Conservation (phyloP, 2,113 vertebrate genomes). For the Aleadryas rufinucha region DNA sequence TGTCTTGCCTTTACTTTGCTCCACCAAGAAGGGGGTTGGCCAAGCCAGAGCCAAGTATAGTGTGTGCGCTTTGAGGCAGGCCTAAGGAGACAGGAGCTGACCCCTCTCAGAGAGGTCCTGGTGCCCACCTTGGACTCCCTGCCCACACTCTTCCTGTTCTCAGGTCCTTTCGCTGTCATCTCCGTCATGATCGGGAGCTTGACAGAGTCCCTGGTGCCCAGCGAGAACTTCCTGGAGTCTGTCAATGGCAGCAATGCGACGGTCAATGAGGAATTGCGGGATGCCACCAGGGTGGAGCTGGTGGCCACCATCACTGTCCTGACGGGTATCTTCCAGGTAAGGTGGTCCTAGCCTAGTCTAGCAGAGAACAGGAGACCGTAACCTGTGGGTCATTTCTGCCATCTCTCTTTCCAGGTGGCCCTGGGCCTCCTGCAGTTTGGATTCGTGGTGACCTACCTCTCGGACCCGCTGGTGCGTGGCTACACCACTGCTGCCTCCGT, state of each 20-base stretch:
- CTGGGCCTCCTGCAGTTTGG: constrained; percentile 90
- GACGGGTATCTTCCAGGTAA: constrained; percentile 88
- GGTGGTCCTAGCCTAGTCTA: neutral
- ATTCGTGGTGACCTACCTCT: constrained; percentile 94
- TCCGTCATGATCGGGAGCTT: constrained; percentile 95
- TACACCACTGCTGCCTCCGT: constrained; percentile 90
- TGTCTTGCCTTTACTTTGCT: neutral
- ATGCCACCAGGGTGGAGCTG: constrained; percentile 74
- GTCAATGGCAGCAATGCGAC: constrained; percentile 56
- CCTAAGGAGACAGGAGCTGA: neutral
- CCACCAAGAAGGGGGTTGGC: neutral
- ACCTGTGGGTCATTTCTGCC: neutral
- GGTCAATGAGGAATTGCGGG: constrained; percentile 38
- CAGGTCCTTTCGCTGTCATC: constrained; percentile 92
- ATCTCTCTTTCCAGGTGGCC: constrained; percentile 72
- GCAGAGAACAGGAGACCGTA: rapidly evolving
- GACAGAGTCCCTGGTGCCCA: constrained; percentile 81
- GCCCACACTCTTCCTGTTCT: neutral
- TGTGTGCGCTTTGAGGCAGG: neutral
- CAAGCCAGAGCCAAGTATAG: neutral
- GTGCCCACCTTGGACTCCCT: neutral
- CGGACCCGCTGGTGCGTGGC: constrained; percentile 88
- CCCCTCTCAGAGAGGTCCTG: neutral
- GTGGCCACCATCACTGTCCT: constrained; percentile 85
- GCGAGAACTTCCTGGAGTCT: constrained; percentile 61